Evolutionary conservation across 1,140 invertebrate species (phyloP).

Genomic region (Theocolax elegans): DNA sequence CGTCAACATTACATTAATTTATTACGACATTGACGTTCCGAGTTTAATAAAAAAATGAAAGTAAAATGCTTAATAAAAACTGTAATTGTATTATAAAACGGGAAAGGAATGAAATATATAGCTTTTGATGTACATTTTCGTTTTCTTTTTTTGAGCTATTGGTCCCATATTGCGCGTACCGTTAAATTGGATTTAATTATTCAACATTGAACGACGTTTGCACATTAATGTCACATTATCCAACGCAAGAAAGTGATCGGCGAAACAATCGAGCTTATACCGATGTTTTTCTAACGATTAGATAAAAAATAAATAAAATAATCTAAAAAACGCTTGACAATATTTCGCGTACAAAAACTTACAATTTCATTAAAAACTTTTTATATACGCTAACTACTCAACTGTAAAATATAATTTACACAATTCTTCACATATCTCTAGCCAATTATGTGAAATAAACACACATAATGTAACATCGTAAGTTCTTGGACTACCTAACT

Average conservation of each 20-base stretch:
- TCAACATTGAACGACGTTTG: slow-evolving; percentile 1
- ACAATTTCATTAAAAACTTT: slow-evolving; percentile 44
- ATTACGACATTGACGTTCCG: slow-evolving; percentile 17
- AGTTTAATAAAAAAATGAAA: neutral
- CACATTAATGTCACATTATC: slow-evolving; percentile 11
- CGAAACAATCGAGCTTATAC: slow-evolving; percentile 16
- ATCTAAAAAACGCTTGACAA: slow-evolving; percentile 44
- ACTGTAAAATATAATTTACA: slow-evolving; percentile 46
- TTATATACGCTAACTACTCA: slow-evolving; percentile 42
- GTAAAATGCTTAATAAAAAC: neutral
- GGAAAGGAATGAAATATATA: slow-evolving; percentile 28
- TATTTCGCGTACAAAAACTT: slow-evolving; percentile 41
- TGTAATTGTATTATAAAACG: neutral
- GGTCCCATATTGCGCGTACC: slow-evolving; percentile 21
- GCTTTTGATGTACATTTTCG: neutral
- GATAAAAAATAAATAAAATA: slow-evolving; percentile 48
- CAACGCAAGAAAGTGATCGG: slow-evolving; percentile 23
- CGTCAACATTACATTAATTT: slow-evolving; percentile 10
- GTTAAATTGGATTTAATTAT: slow-evolving; percentile 15
- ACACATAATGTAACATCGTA: slow-evolving; percentile 32
- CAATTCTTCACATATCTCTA: too few relatives aligned
- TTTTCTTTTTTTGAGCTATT: slow-evolving; percentile 31
- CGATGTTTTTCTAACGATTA: slow-evolving; percentile 38
- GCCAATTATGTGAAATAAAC: slow-evolving; percentile 41
- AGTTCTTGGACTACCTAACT: slow-evolving; percentile 33